phyloP scores from a whole-genome alignment of 2,888 invertebrate genomes.

The Oeneis ivallda region DNA sequence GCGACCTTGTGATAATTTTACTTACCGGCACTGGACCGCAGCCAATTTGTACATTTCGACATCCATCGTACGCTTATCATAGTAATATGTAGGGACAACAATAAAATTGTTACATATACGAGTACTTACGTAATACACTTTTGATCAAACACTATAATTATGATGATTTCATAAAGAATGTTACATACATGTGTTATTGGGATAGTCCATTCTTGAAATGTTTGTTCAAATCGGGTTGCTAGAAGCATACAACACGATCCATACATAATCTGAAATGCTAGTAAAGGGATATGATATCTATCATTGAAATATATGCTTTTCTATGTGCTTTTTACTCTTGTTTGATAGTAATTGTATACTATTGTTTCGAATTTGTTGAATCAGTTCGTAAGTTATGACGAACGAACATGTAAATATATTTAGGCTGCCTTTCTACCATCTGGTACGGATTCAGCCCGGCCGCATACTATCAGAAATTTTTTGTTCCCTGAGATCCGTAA shows the following conservation, averaged over 20 bases:
- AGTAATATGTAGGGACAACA: slow-evolving; percentile 18
- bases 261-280: slow-evolving; percentile 46
- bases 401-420: neutral
- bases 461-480: too few relatives aligned
- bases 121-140: slow-evolving; percentile 9
- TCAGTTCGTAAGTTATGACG: too few relatives aligned
- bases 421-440: neutral
- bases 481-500: too few relatives aligned
- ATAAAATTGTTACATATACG: slow-evolving; percentile 2
- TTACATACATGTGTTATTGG: neutral
- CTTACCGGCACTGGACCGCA: slow-evolving; percentile 38
- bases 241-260: slow-evolving; percentile 18
- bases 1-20: slow-evolving; percentile 46
- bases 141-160: slow-evolving; percentile 1
- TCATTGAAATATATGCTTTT: slow-evolving; percentile 53
- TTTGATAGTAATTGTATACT: slow-evolving; percentile 1
- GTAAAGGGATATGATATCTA: slow-evolving; percentile 77
- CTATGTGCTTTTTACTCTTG: slow-evolving; percentile 56
- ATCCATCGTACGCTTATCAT: slow-evolving; percentile 26
- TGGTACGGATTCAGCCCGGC: neutral
- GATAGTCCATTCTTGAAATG: neutral
- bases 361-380: slow-evolving; percentile 10
- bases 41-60: slow-evolving; percentile 40
- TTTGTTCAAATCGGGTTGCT: neutral
- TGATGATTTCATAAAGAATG: neutral